phyloP scores from a whole-genome alignment of 2,113 vertebrate genomes.

The Burhinus bistriatus region DNA sequence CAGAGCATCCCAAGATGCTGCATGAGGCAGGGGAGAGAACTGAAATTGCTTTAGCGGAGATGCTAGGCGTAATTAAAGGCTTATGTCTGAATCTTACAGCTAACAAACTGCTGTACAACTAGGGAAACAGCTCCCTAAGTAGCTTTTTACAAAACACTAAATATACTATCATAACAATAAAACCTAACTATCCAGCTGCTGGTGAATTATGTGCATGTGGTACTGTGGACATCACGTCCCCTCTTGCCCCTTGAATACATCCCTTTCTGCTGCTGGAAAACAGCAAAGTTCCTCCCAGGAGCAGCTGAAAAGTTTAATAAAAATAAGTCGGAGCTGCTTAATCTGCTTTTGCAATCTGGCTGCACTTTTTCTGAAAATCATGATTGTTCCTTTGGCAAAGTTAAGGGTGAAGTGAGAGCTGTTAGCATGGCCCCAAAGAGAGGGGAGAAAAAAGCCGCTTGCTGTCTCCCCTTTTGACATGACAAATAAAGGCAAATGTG shows the following conservation, averaged over 20 bases:
- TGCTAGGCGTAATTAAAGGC: constrained; percentile 44
- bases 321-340: not conserved
- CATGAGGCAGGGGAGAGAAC: not conserved
- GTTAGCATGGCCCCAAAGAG: not conserved
- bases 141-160: constrained; percentile 33
- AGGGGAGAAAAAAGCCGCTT: not conserved
- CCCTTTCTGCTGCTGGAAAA: not conserved
- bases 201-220: not conserved
- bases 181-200: constrained; percentile 33
- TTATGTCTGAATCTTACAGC: constrained; percentile 22
- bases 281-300: constrained; percentile 11
- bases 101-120: constrained; percentile 17
- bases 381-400: constrained; percentile 7
- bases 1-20: not conserved
- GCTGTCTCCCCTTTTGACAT: not conserved
- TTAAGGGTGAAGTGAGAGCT: not conserved
- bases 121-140: constrained; percentile 3
- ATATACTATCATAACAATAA: constrained; percentile 9
- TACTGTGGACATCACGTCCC: not conserved
- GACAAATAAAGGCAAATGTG: constrained; percentile 34
- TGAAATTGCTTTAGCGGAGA: constrained; percentile 22
- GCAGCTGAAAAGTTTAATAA: constrained; percentile 19
- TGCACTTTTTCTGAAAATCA: not conserved
- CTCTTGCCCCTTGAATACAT: not conserved
- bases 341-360: not conserved